Conservation (phyloP, 2,113 vertebrate species). For the Actenoides hombroni region DNA sequence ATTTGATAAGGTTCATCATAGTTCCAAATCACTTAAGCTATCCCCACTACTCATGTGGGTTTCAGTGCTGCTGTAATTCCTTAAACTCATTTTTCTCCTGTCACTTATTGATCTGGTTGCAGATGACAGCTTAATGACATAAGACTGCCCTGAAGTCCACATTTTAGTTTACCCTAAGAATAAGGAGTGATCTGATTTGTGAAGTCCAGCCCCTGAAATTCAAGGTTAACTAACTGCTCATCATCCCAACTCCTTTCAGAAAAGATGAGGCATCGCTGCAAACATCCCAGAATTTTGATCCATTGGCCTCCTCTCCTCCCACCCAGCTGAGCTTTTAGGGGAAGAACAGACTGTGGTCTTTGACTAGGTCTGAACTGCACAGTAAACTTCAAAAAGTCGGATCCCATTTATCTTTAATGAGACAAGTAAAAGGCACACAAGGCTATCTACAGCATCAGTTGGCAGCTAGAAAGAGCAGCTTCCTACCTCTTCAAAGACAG, state of each 20-base stretch:
- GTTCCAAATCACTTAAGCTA: neutral
- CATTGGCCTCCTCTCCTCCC: neutral
- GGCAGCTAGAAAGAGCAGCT: neutral
- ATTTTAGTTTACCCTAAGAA: neutral
- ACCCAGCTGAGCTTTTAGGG: neutral
- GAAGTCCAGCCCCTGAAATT: neutral
- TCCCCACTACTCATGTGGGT: neutral
- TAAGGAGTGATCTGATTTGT: neutral
- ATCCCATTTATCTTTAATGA: neutral
- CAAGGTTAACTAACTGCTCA: neutral
- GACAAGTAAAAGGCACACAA: neutral
- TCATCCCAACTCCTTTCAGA: neutral
- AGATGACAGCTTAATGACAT: neutral
- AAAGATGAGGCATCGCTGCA: neutral
- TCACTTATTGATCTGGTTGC: neutral
- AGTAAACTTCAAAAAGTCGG: neutral
- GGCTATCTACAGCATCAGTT: neutral
- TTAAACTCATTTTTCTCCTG: neutral
- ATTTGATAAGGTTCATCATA: neutral
- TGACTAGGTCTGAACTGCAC: neutral
- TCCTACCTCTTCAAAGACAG: neutral
- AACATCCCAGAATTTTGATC: neutral
- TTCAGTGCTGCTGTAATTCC: neutral
- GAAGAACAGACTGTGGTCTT: neutral
- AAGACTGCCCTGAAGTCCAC: neutral